phyloP scores from a whole-genome alignment of 1,140 invertebrate species.

The Latrodectus geometricus region DNA sequence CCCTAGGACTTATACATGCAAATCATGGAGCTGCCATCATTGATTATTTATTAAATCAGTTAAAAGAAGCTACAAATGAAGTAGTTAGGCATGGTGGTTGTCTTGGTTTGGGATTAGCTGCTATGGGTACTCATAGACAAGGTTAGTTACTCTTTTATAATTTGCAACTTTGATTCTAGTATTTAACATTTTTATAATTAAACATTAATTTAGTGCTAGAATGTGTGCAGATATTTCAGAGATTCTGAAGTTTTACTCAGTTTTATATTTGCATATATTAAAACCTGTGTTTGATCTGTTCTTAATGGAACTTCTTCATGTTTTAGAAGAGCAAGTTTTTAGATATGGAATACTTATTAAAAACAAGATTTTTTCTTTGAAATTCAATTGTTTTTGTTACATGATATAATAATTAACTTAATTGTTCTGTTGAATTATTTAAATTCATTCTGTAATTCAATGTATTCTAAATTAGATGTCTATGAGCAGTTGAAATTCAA shows the following conservation, averaged over 20 bases:
- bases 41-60: conserved; percentile 92
- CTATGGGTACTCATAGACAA: conserved; percentile 92
- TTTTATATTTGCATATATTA: no score
- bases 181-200: no score
- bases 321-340: no score
- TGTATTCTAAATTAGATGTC: conserved; percentile 75
- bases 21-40: conserved; percentile 98
- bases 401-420: background rate
- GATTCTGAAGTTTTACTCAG: no score
- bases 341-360: no score
- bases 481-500: conserved; percentile 97
- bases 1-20: conserved; percentile 97
- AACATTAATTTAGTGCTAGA: no score
- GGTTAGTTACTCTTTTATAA: conserved; percentile 40
- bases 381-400: no score
- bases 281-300: no score
- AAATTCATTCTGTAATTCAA: conserved; percentile 15
- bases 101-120: conserved; percentile 94
- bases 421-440: conserved; percentile 11
- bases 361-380: no score
- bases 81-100: conserved; percentile 96
- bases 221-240: no score
- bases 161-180: no score
- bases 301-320: no score
- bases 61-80: conserved; percentile 94